These are phyloP conservation scores for Psylliodes chrysocephalus DNA, from an alignment of 2,888 invertebrate species.

Conservation along the genomic window DNA sequence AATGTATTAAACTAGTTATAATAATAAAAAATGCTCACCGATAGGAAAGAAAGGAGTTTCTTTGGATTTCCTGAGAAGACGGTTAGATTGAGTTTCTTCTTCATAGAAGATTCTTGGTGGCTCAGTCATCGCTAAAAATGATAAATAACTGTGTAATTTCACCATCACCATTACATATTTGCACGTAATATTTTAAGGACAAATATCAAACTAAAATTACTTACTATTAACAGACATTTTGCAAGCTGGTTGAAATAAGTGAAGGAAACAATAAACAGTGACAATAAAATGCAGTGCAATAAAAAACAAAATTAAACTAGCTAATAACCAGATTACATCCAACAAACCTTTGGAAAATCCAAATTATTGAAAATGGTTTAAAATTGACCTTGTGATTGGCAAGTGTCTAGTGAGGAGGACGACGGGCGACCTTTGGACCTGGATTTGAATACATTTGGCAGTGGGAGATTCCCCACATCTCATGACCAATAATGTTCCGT, in stretches of 20 bases:
- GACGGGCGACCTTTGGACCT: not conserved
- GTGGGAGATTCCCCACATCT: not conserved
- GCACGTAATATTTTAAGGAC: not conserved
- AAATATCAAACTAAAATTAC: not conserved
- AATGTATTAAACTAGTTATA: not conserved
- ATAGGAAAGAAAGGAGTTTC: constrained; percentile 79
- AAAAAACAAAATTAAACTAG: not conserved
- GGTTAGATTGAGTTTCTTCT: constrained; percentile 69
- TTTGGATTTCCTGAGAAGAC: constrained; percentile 74
- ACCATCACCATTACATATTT: not conserved
- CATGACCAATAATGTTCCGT: not conserved
- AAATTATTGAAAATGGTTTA: not conserved
- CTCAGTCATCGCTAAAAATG: constrained; percentile 29
- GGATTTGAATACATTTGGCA: not conserved
- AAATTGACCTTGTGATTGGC: constrained; percentile 21
- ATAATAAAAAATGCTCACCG: constrained; percentile 66
- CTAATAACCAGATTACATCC: not conserved
- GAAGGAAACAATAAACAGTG: not conserved
- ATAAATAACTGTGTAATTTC: not conserved
- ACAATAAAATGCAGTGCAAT: not conserved
- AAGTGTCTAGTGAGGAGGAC: constrained; percentile 2
- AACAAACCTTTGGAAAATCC: constrained; percentile 22
- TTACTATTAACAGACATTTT: constrained; percentile 13
- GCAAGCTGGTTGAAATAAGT: not conserved
- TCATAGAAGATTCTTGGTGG: constrained; percentile 47